Percentiles rank a stretch among this genome's conserved stretches.
Evolutionary conservation across 2,113 vertebrate genomes (phyloP).

Genomic region (Thermophis baileyi): DNA sequence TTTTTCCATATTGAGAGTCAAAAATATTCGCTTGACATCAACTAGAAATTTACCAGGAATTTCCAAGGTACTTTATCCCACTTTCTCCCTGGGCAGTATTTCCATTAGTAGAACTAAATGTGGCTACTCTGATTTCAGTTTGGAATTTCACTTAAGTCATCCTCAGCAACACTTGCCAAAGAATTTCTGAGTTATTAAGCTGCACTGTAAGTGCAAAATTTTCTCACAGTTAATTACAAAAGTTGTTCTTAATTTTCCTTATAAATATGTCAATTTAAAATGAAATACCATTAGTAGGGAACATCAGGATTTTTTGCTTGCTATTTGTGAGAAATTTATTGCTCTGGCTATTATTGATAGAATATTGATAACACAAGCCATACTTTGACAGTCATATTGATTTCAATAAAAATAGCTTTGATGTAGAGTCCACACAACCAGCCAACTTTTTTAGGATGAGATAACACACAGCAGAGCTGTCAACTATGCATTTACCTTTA

Average conservation of each 20-base stretch:
- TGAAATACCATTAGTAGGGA: background rate
- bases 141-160: background rate
- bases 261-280: background rate
- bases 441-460: background rate
- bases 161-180: background rate
- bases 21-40: background rate
- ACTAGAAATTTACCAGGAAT: background rate
- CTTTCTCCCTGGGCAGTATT: background rate
- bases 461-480: background rate
- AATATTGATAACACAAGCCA: background rate
- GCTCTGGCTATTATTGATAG: background rate
- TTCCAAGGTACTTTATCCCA: background rate
- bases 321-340: background rate
- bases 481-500: background rate
- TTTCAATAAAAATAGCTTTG: background rate
- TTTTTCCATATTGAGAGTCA: background rate
- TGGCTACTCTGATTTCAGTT: background rate
- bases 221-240: background rate
- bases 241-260: background rate
- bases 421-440: background rate
- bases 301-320: background rate
- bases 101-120: background rate
- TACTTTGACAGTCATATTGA: background rate
- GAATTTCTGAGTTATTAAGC: background rate
- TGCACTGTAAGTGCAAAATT: background rate